phyloP scores from a whole-genome alignment of 2,113 vertebrate species.

The Laterallus jamaicensis region DNA sequence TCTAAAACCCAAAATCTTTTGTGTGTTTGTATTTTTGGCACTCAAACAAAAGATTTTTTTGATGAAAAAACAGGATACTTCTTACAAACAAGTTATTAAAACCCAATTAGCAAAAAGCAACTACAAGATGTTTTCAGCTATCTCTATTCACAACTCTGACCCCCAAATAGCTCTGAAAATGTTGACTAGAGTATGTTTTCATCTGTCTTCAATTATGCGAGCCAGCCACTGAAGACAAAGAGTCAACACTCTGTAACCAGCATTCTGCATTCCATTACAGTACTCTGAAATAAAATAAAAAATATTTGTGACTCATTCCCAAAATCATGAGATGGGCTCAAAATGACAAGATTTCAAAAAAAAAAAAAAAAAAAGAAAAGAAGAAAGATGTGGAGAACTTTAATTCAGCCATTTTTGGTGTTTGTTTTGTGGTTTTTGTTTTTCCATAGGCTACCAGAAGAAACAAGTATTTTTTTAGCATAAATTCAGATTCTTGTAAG shows the following conservation, averaged over 20 bases:
- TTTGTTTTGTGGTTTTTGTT: not conserved
- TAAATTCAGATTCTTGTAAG: not conserved
- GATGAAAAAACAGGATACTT: not conserved
- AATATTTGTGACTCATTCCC: constrained; percentile 4
- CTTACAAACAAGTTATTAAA: constrained; percentile 43
- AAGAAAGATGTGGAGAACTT: not conserved
- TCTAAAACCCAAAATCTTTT: not conserved
- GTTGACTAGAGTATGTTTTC: constrained; percentile 26
- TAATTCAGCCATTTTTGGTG: not conserved
- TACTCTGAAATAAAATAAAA: constrained; percentile 33
- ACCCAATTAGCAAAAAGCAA: constrained; percentile 27
- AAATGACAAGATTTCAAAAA: not conserved
- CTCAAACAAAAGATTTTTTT: not conserved
- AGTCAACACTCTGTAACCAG: constrained; percentile 42
- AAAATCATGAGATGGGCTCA: constrained; percentile 10
- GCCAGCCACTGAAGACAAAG: constrained; percentile 34
- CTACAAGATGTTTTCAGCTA: constrained; percentile 37
- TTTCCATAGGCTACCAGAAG: not conserved
- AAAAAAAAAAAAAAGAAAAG: not conserved
- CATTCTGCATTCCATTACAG: constrained; percentile 49
- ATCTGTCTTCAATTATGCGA: constrained; percentile 61
- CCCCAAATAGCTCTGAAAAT: constrained; percentile 37
- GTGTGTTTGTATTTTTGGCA: not conserved
- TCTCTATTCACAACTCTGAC: constrained; percentile 46
- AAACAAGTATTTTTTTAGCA: not conserved